Conservation (phyloP, 2,113 vertebrate genomes). For the Poecile atricapillus region DNA sequence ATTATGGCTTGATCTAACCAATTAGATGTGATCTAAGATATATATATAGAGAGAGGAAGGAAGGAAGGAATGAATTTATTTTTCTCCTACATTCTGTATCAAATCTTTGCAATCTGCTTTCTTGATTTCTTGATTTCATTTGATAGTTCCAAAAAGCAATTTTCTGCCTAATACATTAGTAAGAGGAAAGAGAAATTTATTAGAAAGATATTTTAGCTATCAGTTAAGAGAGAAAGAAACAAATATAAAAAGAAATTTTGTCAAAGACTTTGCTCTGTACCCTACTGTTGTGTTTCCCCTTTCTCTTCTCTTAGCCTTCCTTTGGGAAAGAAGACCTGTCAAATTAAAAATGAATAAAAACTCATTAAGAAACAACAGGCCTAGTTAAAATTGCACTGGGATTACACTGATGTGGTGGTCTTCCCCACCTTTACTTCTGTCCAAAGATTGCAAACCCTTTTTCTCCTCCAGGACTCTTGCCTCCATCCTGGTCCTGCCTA, state of each 20-base stretch:
- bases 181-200: neutral
- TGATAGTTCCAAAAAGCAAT: neutral
- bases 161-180: neutral
- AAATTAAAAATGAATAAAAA: constrained; percentile 55
- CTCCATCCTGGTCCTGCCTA: neutral
- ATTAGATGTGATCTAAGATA: neutral
- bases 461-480: neutral
- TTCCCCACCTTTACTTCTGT: neutral
- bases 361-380: constrained; percentile 41
- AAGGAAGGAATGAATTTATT: neutral
- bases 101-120: neutral
- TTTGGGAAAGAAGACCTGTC: neutral
- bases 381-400: constrained; percentile 8
- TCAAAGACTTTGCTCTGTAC: neutral
- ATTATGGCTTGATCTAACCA: neutral
- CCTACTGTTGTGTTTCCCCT: neutral
- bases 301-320: neutral
- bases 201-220: neutral
- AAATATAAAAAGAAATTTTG: neutral
- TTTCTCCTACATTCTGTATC: neutral
- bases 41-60: neutral
- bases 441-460: constrained; percentile 13
- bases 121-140: neutral
- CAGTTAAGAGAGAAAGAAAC: neutral
- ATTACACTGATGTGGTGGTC: neutral